phyloP scores from a whole-genome alignment of 2,113 vertebrate genomes.

The Zosterops lateralis region DNA sequence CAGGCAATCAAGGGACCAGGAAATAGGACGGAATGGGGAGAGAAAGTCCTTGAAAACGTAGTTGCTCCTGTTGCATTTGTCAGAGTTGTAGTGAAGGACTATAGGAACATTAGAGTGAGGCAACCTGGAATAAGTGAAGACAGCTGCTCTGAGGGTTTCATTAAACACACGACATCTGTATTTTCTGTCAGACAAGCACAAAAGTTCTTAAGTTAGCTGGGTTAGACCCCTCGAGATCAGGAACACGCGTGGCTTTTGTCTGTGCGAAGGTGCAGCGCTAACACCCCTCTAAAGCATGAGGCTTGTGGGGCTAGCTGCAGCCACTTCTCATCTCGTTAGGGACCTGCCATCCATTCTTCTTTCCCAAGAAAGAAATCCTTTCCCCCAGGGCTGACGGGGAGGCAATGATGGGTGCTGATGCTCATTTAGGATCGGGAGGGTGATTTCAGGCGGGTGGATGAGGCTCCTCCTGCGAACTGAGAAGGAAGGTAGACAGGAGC shows the following conservation, averaged over 20 bases:
- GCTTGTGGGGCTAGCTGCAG: rapidly evolving
- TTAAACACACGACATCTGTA: neutral
- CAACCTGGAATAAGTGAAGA: neutral
- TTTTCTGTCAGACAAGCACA: neutral
- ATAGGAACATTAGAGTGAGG: neutral
- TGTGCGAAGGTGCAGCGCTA: neutral
- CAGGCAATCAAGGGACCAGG: neutral
- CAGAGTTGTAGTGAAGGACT: neutral
- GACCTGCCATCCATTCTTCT: neutral
- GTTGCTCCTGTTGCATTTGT: neutral
- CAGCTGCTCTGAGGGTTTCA: neutral
- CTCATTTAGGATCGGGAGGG: neutral
- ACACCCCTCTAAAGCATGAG: rapidly evolving
- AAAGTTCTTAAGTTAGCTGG: neutral
- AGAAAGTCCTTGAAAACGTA: neutral
- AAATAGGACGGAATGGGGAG: neutral
- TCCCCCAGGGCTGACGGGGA: neutral
- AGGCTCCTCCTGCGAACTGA: neutral
- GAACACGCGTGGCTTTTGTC: neutral
- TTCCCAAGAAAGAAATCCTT: neutral
- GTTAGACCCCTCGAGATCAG: neutral
- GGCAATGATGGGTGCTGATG: neutral
- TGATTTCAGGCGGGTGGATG: rapidly evolving
- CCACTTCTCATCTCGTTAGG: neutral
- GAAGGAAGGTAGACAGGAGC: neutral